Percentiles rank a stretch among this genome's conserved stretches.
These are phyloP conservation scores for Argya squamiceps DNA, from an alignment of 2,797 vertebrate species.

Conservation along the genomic window DNA sequence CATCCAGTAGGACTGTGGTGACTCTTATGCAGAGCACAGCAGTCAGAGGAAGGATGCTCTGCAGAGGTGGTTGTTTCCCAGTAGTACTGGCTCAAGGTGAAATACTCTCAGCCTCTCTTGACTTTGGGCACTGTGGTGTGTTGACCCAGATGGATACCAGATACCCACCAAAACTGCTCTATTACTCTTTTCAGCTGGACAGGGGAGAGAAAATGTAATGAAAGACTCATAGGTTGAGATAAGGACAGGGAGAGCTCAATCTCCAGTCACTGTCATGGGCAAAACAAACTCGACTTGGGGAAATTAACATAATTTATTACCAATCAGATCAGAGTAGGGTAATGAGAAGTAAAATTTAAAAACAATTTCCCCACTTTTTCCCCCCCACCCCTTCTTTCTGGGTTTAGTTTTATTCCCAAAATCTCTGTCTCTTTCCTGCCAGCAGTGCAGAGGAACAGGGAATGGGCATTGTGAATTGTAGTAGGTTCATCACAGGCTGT, in stretches of 20 bases:
- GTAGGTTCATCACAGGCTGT: background rate
- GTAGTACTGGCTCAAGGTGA: background rate
- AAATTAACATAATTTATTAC: background rate
- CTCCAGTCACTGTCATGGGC: background rate
- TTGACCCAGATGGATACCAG: background rate
- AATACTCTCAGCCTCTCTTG: background rate
- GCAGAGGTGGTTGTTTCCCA: background rate
- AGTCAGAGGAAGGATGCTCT: background rate
- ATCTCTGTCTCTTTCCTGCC: background rate
- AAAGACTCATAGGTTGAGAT: background rate
- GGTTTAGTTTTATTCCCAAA: background rate
- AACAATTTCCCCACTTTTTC: background rate
- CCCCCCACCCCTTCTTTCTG: background rate
- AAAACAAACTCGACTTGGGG: background rate
- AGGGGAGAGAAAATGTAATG: background rate
- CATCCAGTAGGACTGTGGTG: background rate
- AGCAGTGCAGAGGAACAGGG: accelerated
- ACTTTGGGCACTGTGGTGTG: background rate
- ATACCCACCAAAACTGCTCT: background rate
- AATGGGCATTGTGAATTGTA: background rate
- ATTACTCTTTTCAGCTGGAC: background rate
- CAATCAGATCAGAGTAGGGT: background rate
- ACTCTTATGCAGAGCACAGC: accelerated
- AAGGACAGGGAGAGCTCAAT: background rate
- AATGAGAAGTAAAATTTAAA: background rate